Evolutionary conservation across 2,888 invertebrate species (phyloP).

Genomic region (Nematopogon swammerdamellus): DNA sequence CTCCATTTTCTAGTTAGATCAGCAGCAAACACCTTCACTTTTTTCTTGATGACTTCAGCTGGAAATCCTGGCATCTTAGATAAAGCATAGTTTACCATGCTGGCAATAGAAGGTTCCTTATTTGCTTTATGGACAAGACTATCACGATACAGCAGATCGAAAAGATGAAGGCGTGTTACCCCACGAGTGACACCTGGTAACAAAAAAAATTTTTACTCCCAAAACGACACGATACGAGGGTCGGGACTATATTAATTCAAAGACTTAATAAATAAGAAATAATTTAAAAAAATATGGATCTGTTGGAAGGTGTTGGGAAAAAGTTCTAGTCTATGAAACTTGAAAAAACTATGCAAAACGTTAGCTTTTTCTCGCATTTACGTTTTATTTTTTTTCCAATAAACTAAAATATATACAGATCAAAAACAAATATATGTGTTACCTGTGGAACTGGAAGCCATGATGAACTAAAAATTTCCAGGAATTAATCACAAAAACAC

Average conservation of each 20-base stretch:
- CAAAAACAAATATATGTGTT: no score
- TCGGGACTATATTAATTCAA: not conserved
- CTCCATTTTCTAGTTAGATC: slow-evolving; percentile 2
- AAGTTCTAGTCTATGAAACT: not conserved
- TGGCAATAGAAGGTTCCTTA: slow-evolving; percentile 1
- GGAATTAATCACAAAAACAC: no score
- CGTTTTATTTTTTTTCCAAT: no score
- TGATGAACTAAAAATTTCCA: no score
- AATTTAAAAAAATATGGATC: not conserved
- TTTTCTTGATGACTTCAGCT: slow-evolving; percentile 1
- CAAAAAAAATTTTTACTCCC: not conserved
- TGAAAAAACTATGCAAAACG: not conserved
- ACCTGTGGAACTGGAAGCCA: no score
- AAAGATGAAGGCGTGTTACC: no score
- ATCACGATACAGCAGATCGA: no score
- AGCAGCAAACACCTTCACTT: slow-evolving; percentile 4
- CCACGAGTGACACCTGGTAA: not conserved
- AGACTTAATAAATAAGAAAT: not conserved
- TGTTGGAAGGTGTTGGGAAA: not conserved
- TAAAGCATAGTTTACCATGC: slow-evolving; percentile 3
- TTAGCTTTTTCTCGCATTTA: no score
- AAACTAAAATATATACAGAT: no score
- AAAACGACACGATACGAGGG: not conserved
- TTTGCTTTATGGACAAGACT: not conserved
- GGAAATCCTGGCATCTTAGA: not conserved